A percentile compares a stretch with the other conserved stretches of the same genome.
Conservation (phyloP, 2,888 invertebrate species). For the Drosophila demipolita region DNA sequence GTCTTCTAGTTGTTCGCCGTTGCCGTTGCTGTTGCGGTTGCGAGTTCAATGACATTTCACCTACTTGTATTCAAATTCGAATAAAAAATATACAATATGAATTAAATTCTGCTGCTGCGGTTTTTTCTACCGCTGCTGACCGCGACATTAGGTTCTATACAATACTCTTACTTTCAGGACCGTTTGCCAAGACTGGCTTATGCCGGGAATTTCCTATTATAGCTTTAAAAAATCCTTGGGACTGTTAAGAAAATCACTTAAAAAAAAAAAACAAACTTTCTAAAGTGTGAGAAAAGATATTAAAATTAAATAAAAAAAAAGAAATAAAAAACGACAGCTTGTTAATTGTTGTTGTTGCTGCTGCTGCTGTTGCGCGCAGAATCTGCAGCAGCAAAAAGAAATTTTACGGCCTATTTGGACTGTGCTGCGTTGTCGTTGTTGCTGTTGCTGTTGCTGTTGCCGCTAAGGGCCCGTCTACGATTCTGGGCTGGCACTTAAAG, state of each 20-base stretch:
- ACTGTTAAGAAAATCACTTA: not conserved
- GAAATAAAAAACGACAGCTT: conserved; percentile 13
- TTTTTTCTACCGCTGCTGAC: conserved; percentile 9
- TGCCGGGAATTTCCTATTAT: not conserved
- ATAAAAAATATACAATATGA: conserved; percentile 29
- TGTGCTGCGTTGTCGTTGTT: conserved; percentile 27
- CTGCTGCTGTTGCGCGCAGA: conserved; percentile 48
- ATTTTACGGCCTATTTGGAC: conserved; percentile 68
- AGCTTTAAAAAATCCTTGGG: conserved; percentile 6
- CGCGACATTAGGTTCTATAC: conserved; percentile 2
- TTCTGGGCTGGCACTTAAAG: conserved; percentile 46
- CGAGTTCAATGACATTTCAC: conserved; percentile 75
- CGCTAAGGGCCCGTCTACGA: conserved; percentile 56
- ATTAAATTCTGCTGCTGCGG: conserved; percentile 21
- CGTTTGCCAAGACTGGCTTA: not conserved
- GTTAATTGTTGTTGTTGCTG: conserved; percentile 30
- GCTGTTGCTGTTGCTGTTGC: conserved; percentile 21
- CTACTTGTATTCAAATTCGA: conserved; percentile 69
- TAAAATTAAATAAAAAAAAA: conserved; percentile 38
- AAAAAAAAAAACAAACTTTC: conserved; percentile 51
- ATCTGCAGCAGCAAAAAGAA: conserved; percentile 66
- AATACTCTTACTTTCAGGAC: conserved; percentile 39
- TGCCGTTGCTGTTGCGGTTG: conserved; percentile 39
- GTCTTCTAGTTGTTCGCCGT: conserved; percentile 25
- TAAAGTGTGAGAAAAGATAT: conserved; percentile 55